Evolutionary conservation across 2,888 invertebrate species (phyloP).

Genomic region (Amiota minor): DNA sequence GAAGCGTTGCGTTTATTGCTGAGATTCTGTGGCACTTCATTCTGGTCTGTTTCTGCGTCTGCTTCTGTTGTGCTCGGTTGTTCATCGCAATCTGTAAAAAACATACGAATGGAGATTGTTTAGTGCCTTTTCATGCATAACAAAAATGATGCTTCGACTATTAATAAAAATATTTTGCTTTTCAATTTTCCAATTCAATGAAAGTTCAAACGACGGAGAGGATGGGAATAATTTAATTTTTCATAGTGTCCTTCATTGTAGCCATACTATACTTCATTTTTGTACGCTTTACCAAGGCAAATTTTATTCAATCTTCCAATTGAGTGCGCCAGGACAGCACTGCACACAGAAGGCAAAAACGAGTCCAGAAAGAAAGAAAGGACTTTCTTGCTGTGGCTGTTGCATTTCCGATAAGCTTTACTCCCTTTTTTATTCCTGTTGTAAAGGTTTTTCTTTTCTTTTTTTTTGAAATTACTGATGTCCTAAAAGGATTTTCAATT

Average conservation of each 20-base stretch:
- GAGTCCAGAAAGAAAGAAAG: background rate
- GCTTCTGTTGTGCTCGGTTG: constrained; percentile 55
- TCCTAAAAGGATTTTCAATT: constrained; percentile 14
- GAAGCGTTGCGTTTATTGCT: constrained; percentile 60
- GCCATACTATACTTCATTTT: background rate
- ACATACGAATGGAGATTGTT: constrained; percentile 29
- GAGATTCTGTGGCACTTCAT: constrained; percentile 60
- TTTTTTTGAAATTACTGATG: background rate
- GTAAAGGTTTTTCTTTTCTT: constrained; percentile 1
- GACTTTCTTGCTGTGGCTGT: constrained; percentile 54
- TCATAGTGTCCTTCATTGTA: constrained; percentile 6
- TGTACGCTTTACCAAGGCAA: constrained; percentile 67
- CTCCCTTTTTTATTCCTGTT: background rate
- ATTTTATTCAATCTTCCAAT: constrained; percentile 74
- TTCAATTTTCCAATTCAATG: constrained; percentile 73
- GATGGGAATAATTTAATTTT: constrained; percentile 58
- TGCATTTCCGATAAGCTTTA: constrained; percentile 54
- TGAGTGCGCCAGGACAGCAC: constrained; percentile 54
- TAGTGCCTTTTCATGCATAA: constrained; percentile 16
- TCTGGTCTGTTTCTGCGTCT: constrained; percentile 35
- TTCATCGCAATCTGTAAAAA: constrained; percentile 64
- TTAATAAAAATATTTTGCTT: constrained; percentile 63
- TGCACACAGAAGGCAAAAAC: background rate
- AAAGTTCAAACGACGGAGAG: constrained; percentile 55
- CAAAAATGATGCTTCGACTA: constrained; percentile 35